A percentile compares a stretch with the other conserved stretches of the same genome.
Evolutionary conservation across 2,797 vertebrate genomes (phyloP).

Genomic region (Lophotriccus pileatus): DNA sequence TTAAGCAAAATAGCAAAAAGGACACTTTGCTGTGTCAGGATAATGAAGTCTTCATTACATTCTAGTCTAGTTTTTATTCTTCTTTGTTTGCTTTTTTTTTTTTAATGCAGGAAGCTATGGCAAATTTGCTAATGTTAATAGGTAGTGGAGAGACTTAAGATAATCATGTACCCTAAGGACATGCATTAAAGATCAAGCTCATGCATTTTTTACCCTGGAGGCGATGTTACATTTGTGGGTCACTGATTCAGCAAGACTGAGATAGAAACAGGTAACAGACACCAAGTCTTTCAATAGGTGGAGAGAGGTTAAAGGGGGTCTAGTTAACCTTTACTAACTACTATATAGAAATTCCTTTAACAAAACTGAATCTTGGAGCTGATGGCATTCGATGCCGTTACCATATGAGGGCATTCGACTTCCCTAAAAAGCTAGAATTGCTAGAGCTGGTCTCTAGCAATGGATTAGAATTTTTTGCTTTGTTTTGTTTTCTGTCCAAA

Average conservation of each 20-base stretch:
- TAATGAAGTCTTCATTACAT: not conserved
- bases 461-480: not conserved
- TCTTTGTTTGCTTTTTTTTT: not conserved
- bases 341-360: not conserved
- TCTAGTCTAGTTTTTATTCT: not conserved
- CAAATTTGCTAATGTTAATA: not conserved
- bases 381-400: not conserved
- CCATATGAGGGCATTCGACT: not conserved
- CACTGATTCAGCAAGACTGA: slow-evolving; percentile 8
- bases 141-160: slow-evolving; percentile 13
- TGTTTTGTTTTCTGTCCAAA: not conserved
- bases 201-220: slow-evolving; percentile 14
- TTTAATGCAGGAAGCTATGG: not conserved
- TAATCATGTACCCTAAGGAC: not conserved
- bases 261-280: not conserved
- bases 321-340: not conserved
- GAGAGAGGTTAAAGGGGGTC: not conserved
- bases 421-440: not conserved
- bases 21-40: not conserved
- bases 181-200: slow-evolving; percentile 10
- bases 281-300: not conserved
- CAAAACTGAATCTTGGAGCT: not conserved
- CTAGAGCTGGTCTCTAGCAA: not conserved
- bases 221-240: not conserved
- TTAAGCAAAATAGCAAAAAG: not conserved